phyloP scores from a whole-genome alignment of 2,113 vertebrate genomes.

The Nipponia nippon region DNA sequence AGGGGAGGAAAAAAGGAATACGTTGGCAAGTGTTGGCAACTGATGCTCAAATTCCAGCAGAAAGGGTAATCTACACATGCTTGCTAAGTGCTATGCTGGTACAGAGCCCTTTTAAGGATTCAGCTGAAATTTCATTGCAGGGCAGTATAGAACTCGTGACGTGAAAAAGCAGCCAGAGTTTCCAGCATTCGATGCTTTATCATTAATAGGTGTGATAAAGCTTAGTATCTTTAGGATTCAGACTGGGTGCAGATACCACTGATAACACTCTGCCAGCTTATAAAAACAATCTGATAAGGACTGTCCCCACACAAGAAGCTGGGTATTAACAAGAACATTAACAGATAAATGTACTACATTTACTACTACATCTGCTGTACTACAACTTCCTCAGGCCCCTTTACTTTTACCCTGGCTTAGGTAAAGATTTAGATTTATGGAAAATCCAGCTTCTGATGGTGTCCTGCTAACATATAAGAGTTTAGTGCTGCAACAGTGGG shows the following conservation, averaged over 20 bases:
- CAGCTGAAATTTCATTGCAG: neutral
- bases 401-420: neutral
- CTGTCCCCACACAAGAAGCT: neutral
- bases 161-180: neutral
- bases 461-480: neutral
- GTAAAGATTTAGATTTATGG: neutral
- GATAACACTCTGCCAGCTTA: neutral
- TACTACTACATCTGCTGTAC: too few relatives aligned
- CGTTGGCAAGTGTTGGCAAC: accelerated
- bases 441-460: neutral
- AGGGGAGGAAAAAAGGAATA: neutral
- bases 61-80: neutral
- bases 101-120: neutral
- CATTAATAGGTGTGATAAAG: accelerated
- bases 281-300: neutral
- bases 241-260: neutral
- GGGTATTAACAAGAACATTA: neutral
- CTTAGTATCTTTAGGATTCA: neutral
- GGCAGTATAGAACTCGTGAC: neutral
- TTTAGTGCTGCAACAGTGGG: neutral
- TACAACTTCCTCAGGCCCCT: neutral
- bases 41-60: neutral
- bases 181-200: accelerated
- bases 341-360: neutral
- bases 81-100: neutral